These are phyloP conservation scores for Protobothrops mucrosquamatus DNA, from an alignment of 2,113 vertebrate genomes.

Conservation along the genomic window DNA sequence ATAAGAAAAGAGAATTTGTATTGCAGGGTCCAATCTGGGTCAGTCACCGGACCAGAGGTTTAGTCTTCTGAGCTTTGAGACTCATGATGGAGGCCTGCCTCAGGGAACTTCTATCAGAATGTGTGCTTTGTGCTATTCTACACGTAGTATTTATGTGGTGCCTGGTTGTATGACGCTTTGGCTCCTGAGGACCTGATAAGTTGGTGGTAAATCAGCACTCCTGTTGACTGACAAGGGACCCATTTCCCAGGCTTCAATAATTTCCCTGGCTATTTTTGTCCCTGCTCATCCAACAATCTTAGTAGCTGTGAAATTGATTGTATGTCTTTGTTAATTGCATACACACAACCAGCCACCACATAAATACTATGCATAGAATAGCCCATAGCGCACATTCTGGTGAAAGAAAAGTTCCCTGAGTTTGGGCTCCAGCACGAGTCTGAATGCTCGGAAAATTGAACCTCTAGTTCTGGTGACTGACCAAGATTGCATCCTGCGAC, in stretches of 20 bases:
- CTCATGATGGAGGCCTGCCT: neutral
- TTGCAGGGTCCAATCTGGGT: neutral
- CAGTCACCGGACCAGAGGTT: neutral
- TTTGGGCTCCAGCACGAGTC: neutral
- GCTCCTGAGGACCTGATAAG: neutral
- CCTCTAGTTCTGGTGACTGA: neutral
- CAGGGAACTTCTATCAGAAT: neutral
- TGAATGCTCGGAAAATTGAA: neutral
- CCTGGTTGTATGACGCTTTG: neutral
- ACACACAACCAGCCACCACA: neutral
- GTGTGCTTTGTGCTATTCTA: neutral
- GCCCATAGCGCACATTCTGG: neutral
- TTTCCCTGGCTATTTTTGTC: neutral
- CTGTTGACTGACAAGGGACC: neutral
- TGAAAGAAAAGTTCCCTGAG: neutral
- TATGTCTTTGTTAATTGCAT: neutral
- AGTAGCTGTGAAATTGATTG: neutral
- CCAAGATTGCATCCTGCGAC: neutral
- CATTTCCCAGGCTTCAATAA: neutral
- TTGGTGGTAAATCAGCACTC: neutral
- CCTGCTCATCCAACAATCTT: neutral
- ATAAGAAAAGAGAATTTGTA: neutral
- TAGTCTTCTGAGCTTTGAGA: neutral
- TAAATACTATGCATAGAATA: neutral
- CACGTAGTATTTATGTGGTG: neutral